A percentile compares a stretch with the other conserved stretches of the same genome.
Conservation (phyloP, 2,888 invertebrate genomes). For the Dryadula phaetusa region DNA sequence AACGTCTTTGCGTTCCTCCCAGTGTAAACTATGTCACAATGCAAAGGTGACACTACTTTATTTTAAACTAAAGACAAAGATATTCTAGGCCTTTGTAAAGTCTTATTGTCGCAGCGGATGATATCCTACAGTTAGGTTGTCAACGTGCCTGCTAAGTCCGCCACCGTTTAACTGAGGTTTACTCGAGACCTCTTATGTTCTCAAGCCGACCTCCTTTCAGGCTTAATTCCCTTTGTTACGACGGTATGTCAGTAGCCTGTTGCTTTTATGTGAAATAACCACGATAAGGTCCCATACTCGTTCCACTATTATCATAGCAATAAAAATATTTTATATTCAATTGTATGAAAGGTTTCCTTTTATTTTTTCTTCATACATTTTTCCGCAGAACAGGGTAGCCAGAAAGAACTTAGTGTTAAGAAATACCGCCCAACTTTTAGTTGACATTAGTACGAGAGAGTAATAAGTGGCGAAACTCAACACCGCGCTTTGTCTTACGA, state of each 20-base stretch:
- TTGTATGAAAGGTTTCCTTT: constrained; percentile 1
- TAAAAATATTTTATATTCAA: not conserved
- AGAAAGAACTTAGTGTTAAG: too few species aligned
- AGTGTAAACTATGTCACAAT: not conserved
- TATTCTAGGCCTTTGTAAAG: constrained; percentile 11
- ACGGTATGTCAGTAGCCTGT: constrained; percentile 36
- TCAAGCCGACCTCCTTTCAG: constrained; percentile 39
- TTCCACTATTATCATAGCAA: constrained; percentile 2
- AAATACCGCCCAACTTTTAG: too few species aligned
- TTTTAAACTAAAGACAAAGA: not conserved
- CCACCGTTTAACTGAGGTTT: constrained; percentile 34
- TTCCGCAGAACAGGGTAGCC: too few species aligned
- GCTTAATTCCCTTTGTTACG: constrained; percentile 42
- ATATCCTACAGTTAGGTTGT: constrained; percentile 31
- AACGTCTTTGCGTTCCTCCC: not conserved
- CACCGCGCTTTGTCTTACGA: too few species aligned
- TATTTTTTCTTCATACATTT: too few species aligned
- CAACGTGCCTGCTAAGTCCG: constrained; percentile 36
- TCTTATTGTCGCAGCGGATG: constrained; percentile 18
- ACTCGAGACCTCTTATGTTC: constrained; percentile 36
- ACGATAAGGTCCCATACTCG: constrained; percentile 29
- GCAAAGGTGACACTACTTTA: not conserved
- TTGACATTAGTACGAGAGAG: too few species aligned
- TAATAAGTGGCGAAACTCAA: too few species aligned
- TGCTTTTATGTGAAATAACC: constrained; percentile 32